Conservation (phyloP, 1,140 invertebrate genomes). For the Drosophila nannoptera region DNA sequence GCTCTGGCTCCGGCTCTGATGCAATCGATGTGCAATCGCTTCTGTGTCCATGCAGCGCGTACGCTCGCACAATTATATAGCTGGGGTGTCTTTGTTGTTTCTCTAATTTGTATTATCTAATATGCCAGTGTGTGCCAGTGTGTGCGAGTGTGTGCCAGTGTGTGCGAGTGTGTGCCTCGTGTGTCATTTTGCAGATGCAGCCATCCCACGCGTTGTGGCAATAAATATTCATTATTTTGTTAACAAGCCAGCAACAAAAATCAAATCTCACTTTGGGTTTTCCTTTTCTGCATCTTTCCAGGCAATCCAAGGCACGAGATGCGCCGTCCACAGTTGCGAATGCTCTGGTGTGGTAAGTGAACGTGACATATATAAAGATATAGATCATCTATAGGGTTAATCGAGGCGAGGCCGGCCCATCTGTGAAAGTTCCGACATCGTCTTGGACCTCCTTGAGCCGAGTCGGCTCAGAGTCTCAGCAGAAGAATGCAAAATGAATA, state of each 20-base stretch:
- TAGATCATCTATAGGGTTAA: no score
- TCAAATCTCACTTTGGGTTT: constrained; percentile 26
- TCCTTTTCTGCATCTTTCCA: constrained; percentile 41
- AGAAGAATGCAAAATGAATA: constrained; percentile 6
- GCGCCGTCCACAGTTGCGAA: constrained; percentile 41
- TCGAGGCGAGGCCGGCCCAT: neutral
- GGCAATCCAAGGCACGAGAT: constrained; percentile 66
- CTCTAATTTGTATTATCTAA: constrained; percentile 68
- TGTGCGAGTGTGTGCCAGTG: no score
- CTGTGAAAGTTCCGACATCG: neutral
- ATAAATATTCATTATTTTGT: constrained; percentile 73
- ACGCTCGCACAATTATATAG: constrained; percentile 52
- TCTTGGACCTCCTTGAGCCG: constrained; percentile 1
- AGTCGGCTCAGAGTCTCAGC: neutral
- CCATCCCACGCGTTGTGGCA: constrained; percentile 61
- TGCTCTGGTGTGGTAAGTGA: constrained; percentile 61
- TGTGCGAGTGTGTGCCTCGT: constrained; percentile 13
- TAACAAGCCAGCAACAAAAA: constrained; percentile 39
- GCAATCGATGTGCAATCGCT: constrained; percentile 51
- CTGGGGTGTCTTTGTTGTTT: constrained; percentile 51
- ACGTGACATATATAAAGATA: no score
- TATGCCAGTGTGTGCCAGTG: constrained; percentile 43
- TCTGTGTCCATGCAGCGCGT: constrained; percentile 39
- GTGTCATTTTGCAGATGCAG: constrained; percentile 47
- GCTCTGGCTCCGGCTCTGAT: constrained; percentile 49